phyloP scores from a whole-genome alignment of 2,113 vertebrate genomes.

The Dendropsophus ebraccatus region DNA sequence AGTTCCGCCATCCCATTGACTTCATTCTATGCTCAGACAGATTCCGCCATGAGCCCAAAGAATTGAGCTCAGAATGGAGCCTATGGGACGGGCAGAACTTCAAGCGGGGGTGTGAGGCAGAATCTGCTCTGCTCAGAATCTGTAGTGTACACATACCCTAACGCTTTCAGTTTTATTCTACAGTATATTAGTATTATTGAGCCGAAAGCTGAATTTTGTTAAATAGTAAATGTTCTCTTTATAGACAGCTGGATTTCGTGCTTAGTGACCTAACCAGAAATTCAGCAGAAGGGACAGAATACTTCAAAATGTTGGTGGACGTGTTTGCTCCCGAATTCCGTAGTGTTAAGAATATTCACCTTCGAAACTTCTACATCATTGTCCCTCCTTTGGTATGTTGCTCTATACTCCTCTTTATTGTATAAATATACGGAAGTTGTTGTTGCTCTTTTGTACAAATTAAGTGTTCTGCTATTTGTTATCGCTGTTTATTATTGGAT shows the following conservation, averaged over 20 bases:
- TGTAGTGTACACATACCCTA: no score
- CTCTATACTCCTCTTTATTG: background rate
- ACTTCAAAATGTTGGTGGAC: slow-evolving; percentile 97
- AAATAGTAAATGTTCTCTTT: background rate
- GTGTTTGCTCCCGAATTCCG: slow-evolving; percentile 96
- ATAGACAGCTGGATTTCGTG: slow-evolving; percentile 87
- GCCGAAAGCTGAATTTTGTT: background rate
- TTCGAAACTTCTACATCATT: slow-evolving; percentile 97
- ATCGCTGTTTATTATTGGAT: background rate
- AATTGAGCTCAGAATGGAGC: no score
- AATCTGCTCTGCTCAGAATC: no score
- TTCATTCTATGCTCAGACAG: no score
- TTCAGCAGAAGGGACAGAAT: slow-evolving; percentile 95
- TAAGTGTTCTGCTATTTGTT: background rate
- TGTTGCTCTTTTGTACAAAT: background rate
- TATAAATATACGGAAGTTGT: background rate
- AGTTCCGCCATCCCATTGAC: no score
- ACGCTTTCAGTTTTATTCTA: no score
- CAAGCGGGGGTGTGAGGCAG: no score
- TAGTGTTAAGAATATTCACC: slow-evolving; percentile 94
- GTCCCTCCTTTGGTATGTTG: slow-evolving; percentile 91
- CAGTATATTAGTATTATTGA: background rate
- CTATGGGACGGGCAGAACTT: no score
- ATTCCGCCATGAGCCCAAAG: no score
- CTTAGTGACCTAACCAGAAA: slow-evolving; percentile 91